Conservation (phyloP, 2,113 vertebrate species). For the Triplophysa siluroides region DNA sequence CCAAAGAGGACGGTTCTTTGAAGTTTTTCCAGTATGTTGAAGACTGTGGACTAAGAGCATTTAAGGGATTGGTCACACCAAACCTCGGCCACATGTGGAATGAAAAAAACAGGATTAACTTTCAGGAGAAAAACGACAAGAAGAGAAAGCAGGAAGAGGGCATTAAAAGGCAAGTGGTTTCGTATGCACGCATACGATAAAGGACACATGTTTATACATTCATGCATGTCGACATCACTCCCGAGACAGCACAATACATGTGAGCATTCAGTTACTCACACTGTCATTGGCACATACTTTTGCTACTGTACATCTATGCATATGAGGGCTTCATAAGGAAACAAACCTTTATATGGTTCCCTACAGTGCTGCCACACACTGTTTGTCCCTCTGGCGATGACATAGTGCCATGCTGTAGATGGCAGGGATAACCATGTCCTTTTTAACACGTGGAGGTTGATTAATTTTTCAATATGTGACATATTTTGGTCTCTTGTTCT, state of each 20-base stretch:
- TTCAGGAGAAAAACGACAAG: slow-evolving; percentile 97
- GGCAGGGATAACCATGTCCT: slow-evolving; percentile 42
- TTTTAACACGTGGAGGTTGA: slow-evolving; percentile 60
- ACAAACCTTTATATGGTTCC: not conserved
- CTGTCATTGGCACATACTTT: slow-evolving; percentile 36
- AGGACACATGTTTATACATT: not conserved
- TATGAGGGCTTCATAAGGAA: slow-evolving; percentile 39
- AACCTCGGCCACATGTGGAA: slow-evolving; percentile 91
- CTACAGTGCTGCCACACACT: not conserved
- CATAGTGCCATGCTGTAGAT: slow-evolving; percentile 59
- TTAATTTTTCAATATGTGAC: slow-evolving; percentile 67
- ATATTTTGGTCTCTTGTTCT: slow-evolving; percentile 65
- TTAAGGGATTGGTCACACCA: slow-evolving; percentile 90
- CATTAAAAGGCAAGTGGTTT: slow-evolving; percentile 85
- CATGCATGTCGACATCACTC: not conserved
- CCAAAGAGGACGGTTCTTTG: slow-evolving; percentile 88
- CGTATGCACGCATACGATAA: slow-evolving; percentile 35
- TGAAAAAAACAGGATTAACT: slow-evolving; percentile 90
- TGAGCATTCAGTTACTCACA: not conserved
- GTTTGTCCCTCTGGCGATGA: slow-evolving; percentile 54
- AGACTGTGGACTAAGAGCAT: slow-evolving; percentile 94
- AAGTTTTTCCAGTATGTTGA: slow-evolving; percentile 96
- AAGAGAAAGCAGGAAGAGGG: slow-evolving; percentile 95
- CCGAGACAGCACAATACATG: not conserved
- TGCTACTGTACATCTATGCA: slow-evolving; percentile 34